Evolutionary conservation across 2,888 invertebrate genomes (phyloP), one percentile per base, ranked within the genome.

Genomic region (Abrostola triplasia): DNA sequence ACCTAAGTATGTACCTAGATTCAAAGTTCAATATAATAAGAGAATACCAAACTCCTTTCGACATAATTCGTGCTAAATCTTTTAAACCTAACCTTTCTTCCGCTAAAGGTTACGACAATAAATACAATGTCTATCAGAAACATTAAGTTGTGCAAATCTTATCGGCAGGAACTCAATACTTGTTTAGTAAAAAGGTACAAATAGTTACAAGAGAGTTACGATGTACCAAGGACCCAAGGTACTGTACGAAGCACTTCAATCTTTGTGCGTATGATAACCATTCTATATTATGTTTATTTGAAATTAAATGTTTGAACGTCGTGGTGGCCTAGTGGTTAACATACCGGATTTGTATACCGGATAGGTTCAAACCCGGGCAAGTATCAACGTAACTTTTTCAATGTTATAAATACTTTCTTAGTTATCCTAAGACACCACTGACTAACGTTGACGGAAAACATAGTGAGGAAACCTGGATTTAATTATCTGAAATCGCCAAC

Each of bases 111-210:
- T 64, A 63, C 9, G 24, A 61, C 42, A 59, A 67, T 77, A 77
- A 77, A 77, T 44, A 73, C 52, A 56, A 51, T 35, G 12, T 13
- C 11, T 77, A 77, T 77, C 77, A 24, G 51, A 59, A 67, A 56
- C 66, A 69, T 59, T 73, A 77, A 64, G 62, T 76, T 63, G 67
- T 48, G 52, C 49, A 36, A 41, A 75, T 75, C 78, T 77, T 48
- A 77, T 77, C 77, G 57, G 12, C 44, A 35, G 59, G 35, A 49
- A 54, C 56, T 55, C 6, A n/a, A 50, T 50, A 57, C 51, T 64
- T 60, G 42, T 59, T 59, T 48, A 54, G 64, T 59, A 53, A 42
- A 51, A 64, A 65, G n/a, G 41, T 58, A 75, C 73, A 68, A 73
- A 73, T 76, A 57, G 64, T 49, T 66, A 62, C 55, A 55, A 52